Evolutionary conservation across 2,888 invertebrate genomes (phyloP).

Genomic region (Tetranychus piercei): DNA sequence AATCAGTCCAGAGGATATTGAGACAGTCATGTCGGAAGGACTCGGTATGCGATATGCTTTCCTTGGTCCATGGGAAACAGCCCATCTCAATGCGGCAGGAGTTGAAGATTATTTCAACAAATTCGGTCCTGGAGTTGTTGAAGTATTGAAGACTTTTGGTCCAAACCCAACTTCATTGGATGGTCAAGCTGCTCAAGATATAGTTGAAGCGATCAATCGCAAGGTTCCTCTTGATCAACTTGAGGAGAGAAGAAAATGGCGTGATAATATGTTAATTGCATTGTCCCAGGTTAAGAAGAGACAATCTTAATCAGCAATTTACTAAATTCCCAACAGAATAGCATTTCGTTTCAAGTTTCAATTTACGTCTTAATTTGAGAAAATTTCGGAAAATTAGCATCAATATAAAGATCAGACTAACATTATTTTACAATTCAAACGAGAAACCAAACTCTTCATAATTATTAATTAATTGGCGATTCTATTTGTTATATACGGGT

Average conservation of each 20-base stretch:
- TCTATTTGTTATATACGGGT: no score
- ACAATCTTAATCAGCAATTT: no score
- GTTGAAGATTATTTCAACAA: slow-evolving; percentile 45
- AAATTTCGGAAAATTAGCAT: no score
- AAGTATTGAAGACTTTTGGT: slow-evolving; percentile 53
- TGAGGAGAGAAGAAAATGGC: slow-evolving; percentile 54
- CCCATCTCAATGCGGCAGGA: slow-evolving; percentile 84
- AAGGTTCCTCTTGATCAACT: slow-evolving; percentile 56
- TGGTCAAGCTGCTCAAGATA: slow-evolving; percentile 45
- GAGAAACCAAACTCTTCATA: no score
- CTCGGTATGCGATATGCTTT: slow-evolving; percentile 88
- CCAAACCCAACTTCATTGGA: slow-evolving; percentile 49
- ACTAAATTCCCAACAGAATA: no score
- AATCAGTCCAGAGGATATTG: slow-evolving; percentile 68
- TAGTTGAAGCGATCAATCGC: slow-evolving; percentile 51
- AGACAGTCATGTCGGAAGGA: slow-evolving; percentile 81
- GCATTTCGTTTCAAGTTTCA: no score
- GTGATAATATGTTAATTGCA: slow-evolving; percentile 41
- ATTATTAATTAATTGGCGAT: no score
- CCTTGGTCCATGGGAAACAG: slow-evolving; percentile 77
- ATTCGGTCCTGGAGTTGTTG: slow-evolving; percentile 43
- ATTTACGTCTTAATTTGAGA: no score
- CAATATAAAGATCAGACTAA: no score
- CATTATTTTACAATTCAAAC: no score
- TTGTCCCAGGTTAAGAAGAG: not conserved